These are phyloP conservation scores for Hydrolagus colliei DNA, from an alignment of 2,797 vertebrate genomes.

Conservation along the genomic window DNA sequence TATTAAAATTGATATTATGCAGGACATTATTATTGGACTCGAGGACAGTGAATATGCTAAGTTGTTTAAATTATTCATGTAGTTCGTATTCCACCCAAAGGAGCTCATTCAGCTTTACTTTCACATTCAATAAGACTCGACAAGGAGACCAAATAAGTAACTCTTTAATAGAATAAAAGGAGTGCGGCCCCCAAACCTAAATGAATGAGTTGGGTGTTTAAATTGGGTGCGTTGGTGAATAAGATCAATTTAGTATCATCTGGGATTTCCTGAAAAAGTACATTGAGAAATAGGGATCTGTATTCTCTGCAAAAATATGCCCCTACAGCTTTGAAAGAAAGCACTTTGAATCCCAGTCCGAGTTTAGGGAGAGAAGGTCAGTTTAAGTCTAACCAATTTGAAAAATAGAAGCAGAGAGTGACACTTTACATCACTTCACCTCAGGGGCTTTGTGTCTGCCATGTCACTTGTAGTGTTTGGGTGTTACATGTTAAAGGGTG, in stretches of 20 bases:
- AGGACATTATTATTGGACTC: conserved; percentile 13
- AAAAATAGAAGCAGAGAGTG: background rate
- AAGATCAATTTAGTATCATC: background rate
- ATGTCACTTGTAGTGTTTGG: too few species aligned
- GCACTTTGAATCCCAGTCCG: background rate
- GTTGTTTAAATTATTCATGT: conserved; percentile 5
- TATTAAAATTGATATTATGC: conserved; percentile 15
- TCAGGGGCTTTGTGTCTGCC: background rate
- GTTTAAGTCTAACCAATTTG: background rate
- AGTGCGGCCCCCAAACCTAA: too few species aligned
- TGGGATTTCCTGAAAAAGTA: background rate
- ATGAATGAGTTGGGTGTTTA: background rate
- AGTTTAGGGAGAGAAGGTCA: background rate
- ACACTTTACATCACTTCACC: background rate
- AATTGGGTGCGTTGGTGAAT: background rate
- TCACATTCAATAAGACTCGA: background rate
- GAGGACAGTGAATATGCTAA: conserved; percentile 17
- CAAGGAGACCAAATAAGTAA: background rate
- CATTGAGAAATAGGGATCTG: background rate
- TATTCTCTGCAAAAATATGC: background rate
- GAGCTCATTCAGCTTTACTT: background rate
- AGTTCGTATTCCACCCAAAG: background rate
- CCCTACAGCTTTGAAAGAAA: background rate
- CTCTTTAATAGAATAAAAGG: background rate
- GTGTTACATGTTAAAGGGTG: background rate